Base-by-base conservation (phyloP, 2,888 invertebrate species). In the Eutolmus rufibarbis region DNA sequence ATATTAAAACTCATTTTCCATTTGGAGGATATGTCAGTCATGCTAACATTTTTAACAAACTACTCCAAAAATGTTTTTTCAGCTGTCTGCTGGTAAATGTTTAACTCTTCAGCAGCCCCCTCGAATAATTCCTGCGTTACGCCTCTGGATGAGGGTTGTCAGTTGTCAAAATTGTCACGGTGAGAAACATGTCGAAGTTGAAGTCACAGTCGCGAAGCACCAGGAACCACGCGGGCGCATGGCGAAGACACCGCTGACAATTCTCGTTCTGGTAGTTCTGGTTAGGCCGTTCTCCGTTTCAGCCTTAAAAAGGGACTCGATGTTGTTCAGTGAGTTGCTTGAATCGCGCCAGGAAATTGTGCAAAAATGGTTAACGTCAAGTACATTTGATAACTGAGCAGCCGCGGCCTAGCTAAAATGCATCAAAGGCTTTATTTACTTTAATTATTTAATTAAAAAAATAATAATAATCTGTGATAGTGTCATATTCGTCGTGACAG, bases 221-320 rank as follows among this genome's bases (percentile, higher is more conserved):
- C 28, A 28, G 66, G 84, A 84, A 84, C 84, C 84, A 84, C 84
- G 84, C 84, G 84, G 56, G 81, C 81, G 81, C 81, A 16, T 40
- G 46, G 37, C 40, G 19, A 28, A 14, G 37, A 8, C 66, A 66
- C 31, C n/a, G 37, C 37, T 84, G 84, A 31, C 81, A 81, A 19
- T 84, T 74, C 74, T 57, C 56, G 66, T 84, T 40, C 37, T 28
- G 19, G 31, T 57, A 82, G 66, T 84, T 40, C 37, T 28, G 14
- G n/a, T 28, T 16, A 57, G 37, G 12, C 34, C 16, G 66, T 31
- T 84, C 34, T 84, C 51, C 57, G 37, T 40, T n/a, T 81, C 84
- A 34, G 57, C 74, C 84, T 66, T 84, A 74, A 84, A 74, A 84
- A 19, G 74, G 74, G 66, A 40, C 43, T 46, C 43, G 40, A 40